Evolutionary conservation across 2,888 invertebrate genomes (phyloP), one percentile per base, ranked within the genome.

Genomic region (Aspidapion aeneum): DNA sequence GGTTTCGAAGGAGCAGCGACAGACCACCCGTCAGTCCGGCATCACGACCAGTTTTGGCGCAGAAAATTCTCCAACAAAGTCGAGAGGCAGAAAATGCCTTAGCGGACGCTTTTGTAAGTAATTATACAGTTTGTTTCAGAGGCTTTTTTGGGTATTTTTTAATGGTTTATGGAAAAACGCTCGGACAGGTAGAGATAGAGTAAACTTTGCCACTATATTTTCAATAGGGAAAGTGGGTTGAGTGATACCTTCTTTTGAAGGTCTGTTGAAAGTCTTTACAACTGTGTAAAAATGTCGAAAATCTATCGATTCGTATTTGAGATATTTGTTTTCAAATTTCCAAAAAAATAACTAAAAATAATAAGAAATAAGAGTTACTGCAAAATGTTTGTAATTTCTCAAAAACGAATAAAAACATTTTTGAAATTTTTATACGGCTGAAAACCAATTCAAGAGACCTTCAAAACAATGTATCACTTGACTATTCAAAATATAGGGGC

Each of bases 71-170:
- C 60, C 91, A 92, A 73, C 93, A 94, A 77, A 90, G 91, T 61
- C 84, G 93, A 35, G 96, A 96, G 77, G 94, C 95, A 0, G 96
- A 97, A 80, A 87, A 86, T 69, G 90, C 90, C 1, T 79, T 94
- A 57, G 90, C 90, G 5, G 90, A 90, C 79, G 93, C 87, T 65
- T 79, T 90, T 73, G 86, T 83, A 73, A 76, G 76, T 74, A 60
- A 20, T 19, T n/a, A 48, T 48, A 12, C 49, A n/a, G n/a, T 48
- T 48, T 58, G 18, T n/a, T n/a, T n/a, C 35, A 35, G 35, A 35
- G 35, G 35, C 35, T 3, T 35, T 35, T 35, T 35, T 35, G 35
- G 35, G 5, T n/a, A n/a, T n/a, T n/a, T n/a, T n/a, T n/a, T n/a
- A n/a, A n/a, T n/a, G n/a, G n/a, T n/a, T n/a, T n/a, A n/a, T n/a